Evolutionary conservation across 2,113 vertebrate species (phyloP), one percentile per base, ranked within the genome.

Genomic region (Austrofundulus limnaeus): DNA sequence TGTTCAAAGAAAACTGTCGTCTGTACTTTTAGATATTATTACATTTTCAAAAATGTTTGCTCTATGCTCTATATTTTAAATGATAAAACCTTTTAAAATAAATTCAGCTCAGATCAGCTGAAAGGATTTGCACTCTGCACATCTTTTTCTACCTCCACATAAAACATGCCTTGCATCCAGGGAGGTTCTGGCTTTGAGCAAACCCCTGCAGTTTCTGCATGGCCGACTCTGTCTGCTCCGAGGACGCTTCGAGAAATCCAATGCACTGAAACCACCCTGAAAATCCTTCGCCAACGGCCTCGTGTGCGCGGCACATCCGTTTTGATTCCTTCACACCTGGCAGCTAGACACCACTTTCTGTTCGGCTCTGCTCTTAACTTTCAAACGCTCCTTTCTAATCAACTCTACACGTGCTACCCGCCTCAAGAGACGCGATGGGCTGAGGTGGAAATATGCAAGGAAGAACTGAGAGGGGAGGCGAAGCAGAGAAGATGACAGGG

Each of bases 301-400:
- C 64, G 43, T 77, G 83, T 86, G 61, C 67, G 62, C 80, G 66
- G 78, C 74, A 54, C 69, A 66, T 76, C 63, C 41, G 28, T 81
- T 82, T 77, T 70, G 79, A 81, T 82, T 84, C 67, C 72, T 72
- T 66, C 65, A 61, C 49, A 76, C 83, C 88, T 80, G 61, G 63
- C 75, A 61, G 77, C 84, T 34, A 82, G 66, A 82, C 81, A 77
- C 63, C 42, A 54, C 49, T 39, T 56, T 81, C 76, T 54, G 66
- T 55, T 80, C 65, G 71, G 66, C 39, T 83, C 74, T 25, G 61
- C 78, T 71, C 81, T 74, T 78, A 84, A 81, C 85, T 79, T 84
- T 77, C 78, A 68, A 85, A 83, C 61, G 64, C 82, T 86, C 60
- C 70, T 43, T 74, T 80, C 82, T 85, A 85, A 90, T 89, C 86